Evolutionary conservation across 2,888 invertebrate genomes (phyloP).

Genomic region (Eupithecia exiguata): DNA sequence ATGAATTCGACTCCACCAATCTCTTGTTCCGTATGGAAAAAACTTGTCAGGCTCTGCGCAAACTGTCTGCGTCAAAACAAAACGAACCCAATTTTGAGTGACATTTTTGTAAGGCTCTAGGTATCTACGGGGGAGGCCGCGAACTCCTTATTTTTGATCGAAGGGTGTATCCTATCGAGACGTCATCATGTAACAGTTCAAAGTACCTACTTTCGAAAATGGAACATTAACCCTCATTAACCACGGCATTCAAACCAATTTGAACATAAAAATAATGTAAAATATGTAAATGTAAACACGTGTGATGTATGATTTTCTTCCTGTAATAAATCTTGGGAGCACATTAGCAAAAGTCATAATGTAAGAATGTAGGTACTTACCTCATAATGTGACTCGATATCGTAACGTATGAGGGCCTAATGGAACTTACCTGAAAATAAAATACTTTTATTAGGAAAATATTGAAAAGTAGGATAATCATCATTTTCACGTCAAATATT

Average conservation of each 20-base stretch:
- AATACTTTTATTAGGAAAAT: constrained; percentile 16
- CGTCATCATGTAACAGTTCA: not conserved
- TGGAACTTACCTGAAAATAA: constrained; percentile 54
- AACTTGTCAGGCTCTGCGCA: no score
- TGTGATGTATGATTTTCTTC: constrained; percentile 47
- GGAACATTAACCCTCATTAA: constrained; percentile 6
- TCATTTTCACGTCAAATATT: not conserved
- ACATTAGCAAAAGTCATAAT: constrained; percentile 39
- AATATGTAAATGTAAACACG: constrained; percentile 18
- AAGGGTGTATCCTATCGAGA: not conserved
- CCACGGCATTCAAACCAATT: constrained; percentile 4
- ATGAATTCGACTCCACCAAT: no score
- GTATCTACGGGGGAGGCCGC: no score
- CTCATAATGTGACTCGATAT: constrained; percentile 47
- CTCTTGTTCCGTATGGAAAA: no score
- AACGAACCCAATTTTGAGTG: no score
- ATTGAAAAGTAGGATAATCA: not conserved
- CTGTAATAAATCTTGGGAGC: constrained; percentile 52
- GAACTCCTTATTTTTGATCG: no score
- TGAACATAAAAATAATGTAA: constrained; percentile 3
- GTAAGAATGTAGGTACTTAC: constrained; percentile 40
- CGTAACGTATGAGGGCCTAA: constrained; percentile 40
- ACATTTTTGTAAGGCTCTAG: no score
- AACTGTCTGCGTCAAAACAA: no score
- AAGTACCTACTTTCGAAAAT: not conserved